These are phyloP conservation scores for Limosa lapponica DNA, from an alignment of 2,797 vertebrate species.

Conservation along the genomic window DNA sequence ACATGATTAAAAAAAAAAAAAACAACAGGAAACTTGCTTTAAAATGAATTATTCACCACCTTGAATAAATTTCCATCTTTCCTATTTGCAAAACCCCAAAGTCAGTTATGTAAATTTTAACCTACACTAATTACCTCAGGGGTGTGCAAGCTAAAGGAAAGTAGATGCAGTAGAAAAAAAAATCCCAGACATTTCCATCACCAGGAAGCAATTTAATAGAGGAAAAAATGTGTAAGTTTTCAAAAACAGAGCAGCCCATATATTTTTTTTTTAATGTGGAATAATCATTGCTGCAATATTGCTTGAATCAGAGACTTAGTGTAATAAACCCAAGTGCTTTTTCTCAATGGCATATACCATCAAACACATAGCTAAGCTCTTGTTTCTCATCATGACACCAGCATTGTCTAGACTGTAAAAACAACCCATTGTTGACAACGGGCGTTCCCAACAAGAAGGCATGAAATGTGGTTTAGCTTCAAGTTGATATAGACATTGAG, in stretches of 20 bases:
- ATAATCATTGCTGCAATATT: not conserved
- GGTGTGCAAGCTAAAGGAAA: conserved; percentile 38
- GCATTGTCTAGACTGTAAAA: conserved; percentile 11
- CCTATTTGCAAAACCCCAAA: conserved; percentile 66
- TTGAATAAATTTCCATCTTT: conserved; percentile 68
- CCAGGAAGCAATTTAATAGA: conserved; percentile 54
- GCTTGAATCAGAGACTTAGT: conserved; percentile 3
- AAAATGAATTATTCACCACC: conserved; percentile 71
- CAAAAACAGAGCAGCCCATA: conserved; percentile 4
- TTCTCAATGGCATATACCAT: not conserved
- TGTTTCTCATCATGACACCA: conserved; percentile 8
- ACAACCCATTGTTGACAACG: not conserved
- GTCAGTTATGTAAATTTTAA: conserved; percentile 69
- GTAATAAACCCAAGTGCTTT: not conserved
- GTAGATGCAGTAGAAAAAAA: conserved; percentile 23
- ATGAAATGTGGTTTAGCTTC: not conserved
- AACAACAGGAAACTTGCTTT: conserved; percentile 45
- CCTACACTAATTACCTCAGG: conserved; percentile 67
- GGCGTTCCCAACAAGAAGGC: not conserved
- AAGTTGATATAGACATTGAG: not conserved
- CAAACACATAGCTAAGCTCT: not conserved
- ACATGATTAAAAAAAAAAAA: conserved; percentile 43
- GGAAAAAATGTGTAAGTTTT: conserved; percentile 52
- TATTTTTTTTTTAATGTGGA: not conserved
- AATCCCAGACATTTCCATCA: conserved; percentile 48